Evolutionary conservation across 2,113 vertebrate genomes (phyloP).

Genomic region (Anhinga anhinga): DNA sequence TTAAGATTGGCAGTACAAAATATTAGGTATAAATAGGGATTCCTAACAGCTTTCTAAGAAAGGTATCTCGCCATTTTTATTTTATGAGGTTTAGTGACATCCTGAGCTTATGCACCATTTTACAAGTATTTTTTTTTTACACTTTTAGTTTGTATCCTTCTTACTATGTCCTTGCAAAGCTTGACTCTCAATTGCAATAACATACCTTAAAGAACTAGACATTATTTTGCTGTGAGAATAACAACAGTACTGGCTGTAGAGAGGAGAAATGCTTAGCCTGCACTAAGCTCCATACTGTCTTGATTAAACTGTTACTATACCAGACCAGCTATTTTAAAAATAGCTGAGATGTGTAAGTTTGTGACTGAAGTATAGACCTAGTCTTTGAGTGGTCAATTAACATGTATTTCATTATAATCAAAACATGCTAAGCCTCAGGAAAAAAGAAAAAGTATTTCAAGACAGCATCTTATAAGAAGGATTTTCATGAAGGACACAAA

Average conservation of each 20-base stretch:
- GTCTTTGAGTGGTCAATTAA: neutral
- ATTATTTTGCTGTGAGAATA: neutral
- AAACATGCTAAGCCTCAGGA: neutral
- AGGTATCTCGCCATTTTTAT: neutral
- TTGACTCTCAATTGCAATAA: neutral
- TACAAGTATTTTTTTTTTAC: neutral
- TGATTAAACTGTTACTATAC: constrained; percentile 13
- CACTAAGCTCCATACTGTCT: neutral
- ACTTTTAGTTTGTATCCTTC: neutral
- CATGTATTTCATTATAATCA: constrained; percentile 14
- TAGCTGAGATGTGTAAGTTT: constrained; percentile 37
- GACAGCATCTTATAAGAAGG: neutral
- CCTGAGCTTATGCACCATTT: neutral
- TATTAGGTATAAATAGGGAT: neutral
- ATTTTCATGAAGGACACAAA: neutral
- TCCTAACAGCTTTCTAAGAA: neutral
- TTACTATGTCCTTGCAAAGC: neutral
- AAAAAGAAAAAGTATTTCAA: neutral
- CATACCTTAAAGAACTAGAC: neutral
- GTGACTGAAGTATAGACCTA: neutral
- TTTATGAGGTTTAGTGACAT: neutral
- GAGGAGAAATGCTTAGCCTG: constrained; percentile 29
- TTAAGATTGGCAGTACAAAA: neutral
- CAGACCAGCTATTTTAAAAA: constrained; percentile 22
- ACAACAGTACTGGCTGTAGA: neutral